Evolutionary conservation across 2,888 invertebrate genomes (phyloP).

Genomic region (Myathropa florea): DNA sequence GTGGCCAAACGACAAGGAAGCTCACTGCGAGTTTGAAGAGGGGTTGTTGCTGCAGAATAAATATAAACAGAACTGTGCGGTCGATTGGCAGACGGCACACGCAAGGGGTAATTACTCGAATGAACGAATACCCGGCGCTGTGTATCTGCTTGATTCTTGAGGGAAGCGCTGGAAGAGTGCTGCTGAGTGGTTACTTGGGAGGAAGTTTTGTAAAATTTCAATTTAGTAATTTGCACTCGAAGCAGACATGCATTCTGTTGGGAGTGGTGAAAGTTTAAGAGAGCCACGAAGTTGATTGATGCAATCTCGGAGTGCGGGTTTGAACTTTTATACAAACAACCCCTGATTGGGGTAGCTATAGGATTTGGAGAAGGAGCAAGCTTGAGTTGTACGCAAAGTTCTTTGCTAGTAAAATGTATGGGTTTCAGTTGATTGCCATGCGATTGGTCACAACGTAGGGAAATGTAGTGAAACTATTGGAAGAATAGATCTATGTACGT

Average conservation of each 20-base stretch:
- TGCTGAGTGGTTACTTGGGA: neutral
- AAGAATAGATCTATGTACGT: no score
- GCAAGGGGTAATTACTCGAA: neutral
- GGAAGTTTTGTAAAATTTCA: constrained; percentile 32
- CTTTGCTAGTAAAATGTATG: no score
- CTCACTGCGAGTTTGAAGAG: no score
- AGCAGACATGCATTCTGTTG: neutral
- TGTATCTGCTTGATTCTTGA: neutral
- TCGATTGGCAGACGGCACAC: neutral
- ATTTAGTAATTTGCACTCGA: constrained; percentile 31
- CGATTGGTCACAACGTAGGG: no score
- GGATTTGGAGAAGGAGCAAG: no score
- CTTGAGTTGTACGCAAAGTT: no score
- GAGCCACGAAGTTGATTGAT: neutral
- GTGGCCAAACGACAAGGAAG: no score
- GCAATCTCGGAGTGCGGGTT: neutral
- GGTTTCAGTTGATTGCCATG: no score
- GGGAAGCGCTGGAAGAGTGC: neutral
- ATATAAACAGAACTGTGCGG: neutral
- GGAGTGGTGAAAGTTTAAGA: neutral
- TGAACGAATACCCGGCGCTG: neutral
- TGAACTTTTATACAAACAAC: neutral
- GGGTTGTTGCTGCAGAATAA: neutral
- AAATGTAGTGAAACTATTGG: no score
- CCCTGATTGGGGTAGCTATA: no score